These are phyloP conservation scores for Idris sp. DNA, from an alignment of 1,140 invertebrate species.

Conservation along the genomic window DNA sequence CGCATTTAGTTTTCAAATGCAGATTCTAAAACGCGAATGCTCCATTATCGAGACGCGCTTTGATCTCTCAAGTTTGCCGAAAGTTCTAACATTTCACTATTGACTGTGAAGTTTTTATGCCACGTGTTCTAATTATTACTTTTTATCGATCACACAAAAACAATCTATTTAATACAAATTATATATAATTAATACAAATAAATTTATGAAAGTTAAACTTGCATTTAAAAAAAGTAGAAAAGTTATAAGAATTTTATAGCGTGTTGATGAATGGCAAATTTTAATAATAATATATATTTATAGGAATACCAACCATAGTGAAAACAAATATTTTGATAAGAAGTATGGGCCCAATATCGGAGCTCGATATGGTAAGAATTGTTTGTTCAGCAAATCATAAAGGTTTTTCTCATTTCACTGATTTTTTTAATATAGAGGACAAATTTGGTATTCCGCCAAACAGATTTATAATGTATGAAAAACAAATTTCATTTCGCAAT, in stretches of 20 bases:
- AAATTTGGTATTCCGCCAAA: too few species aligned
- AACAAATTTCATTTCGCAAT: too few species aligned
- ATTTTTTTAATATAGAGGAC: conserved; percentile 22
- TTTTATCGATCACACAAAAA: too few species aligned
- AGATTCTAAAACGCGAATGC: conserved; percentile 24
- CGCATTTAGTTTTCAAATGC: conserved; percentile 60
- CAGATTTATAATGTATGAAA: too few species aligned
- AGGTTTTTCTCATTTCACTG: conserved; percentile 3
- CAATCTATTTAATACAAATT: too few species aligned
- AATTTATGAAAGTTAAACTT: too few species aligned
- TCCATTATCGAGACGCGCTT: conserved; percentile 46
- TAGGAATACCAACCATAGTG: conserved; percentile 91
- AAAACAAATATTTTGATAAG: conserved; percentile 94
- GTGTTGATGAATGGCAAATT: too few species aligned
- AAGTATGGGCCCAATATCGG: conserved; percentile 96
- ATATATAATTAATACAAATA: too few species aligned
- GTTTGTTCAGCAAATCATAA: neutral
- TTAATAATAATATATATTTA: conserved; percentile 63
- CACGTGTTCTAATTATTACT: conserved; percentile 1
- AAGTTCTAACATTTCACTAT: conserved; percentile 21
- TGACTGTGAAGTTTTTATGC: conserved; percentile 1
- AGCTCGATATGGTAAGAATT: conserved; percentile 92
- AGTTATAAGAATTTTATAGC: too few species aligned
- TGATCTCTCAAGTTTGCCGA: conserved; percentile 39
- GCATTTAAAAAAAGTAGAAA: too few species aligned